phyloP scores from a whole-genome alignment of 2,797 vertebrate genomes.

The Bucorvus abyssinicus region DNA sequence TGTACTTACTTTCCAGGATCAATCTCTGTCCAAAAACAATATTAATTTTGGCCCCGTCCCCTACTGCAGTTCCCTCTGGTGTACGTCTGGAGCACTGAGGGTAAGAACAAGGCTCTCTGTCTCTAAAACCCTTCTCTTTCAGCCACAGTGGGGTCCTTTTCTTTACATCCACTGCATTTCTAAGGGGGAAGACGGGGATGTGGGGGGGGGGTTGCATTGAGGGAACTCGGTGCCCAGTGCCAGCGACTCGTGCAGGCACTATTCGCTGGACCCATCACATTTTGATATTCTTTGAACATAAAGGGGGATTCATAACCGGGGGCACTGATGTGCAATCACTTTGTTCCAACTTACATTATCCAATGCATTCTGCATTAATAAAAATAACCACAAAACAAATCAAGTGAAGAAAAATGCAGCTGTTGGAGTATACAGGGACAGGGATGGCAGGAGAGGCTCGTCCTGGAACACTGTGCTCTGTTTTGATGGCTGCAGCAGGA shows the following conservation, averaged over 20 bases:
- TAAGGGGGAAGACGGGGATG: not conserved
- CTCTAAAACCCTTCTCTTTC: not conserved
- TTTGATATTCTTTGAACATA: not conserved
- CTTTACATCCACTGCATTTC: not conserved
- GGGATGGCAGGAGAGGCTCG: not conserved
- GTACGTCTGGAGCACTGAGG: not conserved
- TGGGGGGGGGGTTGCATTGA: not conserved
- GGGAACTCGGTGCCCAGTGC: not conserved
- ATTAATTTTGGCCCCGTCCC: constrained; percentile 34
- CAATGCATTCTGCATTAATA: not conserved
- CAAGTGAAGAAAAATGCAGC: not conserved
- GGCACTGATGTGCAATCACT: not conserved
- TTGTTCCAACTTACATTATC: not conserved
- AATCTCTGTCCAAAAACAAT: constrained; percentile 55
- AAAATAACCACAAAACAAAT: not conserved
- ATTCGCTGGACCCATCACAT: not conserved
- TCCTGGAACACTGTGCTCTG: not conserved
- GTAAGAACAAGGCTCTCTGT: constrained; percentile 3
- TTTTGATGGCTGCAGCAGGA: not conserved
- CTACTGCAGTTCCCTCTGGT: not conserved
- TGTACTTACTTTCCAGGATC: constrained; percentile 55
- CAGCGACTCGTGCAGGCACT: not conserved
- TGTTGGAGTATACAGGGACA: not conserved
- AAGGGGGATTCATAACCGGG: not conserved
- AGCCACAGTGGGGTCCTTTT: not conserved